Evolutionary conservation across 2,888 invertebrate species (phyloP), one percentile per base, ranked within the genome.

Genomic region (Stenchaetothrips biformis): DNA sequence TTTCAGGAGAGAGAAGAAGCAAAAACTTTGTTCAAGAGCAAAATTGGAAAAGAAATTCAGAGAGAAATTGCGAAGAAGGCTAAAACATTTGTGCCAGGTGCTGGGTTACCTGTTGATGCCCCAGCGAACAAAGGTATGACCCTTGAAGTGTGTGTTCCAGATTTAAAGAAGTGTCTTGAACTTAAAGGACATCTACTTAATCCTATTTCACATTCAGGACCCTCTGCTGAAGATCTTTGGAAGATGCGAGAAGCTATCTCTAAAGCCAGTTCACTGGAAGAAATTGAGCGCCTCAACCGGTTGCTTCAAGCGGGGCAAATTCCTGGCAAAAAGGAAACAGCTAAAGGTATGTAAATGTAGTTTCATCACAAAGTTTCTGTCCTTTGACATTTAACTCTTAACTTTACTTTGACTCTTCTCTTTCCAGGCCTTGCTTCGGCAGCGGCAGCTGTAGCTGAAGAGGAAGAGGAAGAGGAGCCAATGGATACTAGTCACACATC

Each of bases 231-330:
- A 85, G 95, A 96, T 86, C 91, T 95, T 81, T 91, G 92, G 83
- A 95, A 94, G 85, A 96, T 97, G 82, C 90, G 97, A 85, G 95
- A 96, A 84, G 98, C 99, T 0, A 99, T 99, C 86, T 93, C 94
- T 81, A 95, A 94, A 84, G 99, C 99, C 0, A 93, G 93, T 81
- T 97, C 98, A 0, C 87, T 99, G 82, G 97, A 97, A 85, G 99
- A 99, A 88, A 96, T 99, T 53, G 99, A 99, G 87, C 90, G 96
- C 83, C 89, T 99, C 80, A 97, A 97, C 82, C 93, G 94, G 86
- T 91, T 98, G 87, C 88, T 99, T 80, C 95, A 97, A 86, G 92
- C 95, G 2, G 98, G 98, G 0, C 95, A 96, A 85, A 92, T 97
- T 83, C 96, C 97, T 67, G 95, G 94, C 62, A 90, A 90, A 84